A percentile compares a stretch with the other conserved stretches of the same genome.
Conservation (phyloP, 1,140 invertebrate genomes). For the Chironomus striatipennis region DNA sequence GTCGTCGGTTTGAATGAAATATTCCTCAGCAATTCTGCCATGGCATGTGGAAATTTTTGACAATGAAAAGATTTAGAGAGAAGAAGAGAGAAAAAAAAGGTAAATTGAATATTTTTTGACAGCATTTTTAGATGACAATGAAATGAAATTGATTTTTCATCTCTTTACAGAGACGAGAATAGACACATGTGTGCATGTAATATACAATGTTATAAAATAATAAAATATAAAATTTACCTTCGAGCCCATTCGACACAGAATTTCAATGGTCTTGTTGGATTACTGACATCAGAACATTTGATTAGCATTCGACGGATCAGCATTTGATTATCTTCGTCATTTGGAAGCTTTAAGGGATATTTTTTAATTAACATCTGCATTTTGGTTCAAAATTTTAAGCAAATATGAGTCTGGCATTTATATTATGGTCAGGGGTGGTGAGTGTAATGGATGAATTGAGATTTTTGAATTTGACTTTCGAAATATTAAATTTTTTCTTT, state of each 20-base stretch:
- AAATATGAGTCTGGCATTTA: too few species aligned
- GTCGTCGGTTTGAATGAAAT: slow-evolving; percentile 89
- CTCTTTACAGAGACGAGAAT: not conserved
- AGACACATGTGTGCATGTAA: slow-evolving; percentile 28
- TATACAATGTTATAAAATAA: too few species aligned
- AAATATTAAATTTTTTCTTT: too few species aligned
- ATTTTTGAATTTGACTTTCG: too few species aligned
- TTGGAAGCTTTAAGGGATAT: slow-evolving; percentile 30
- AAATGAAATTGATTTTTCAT: slow-evolving; percentile 11
- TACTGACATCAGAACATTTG: slow-evolving; percentile 94
- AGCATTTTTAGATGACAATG: not conserved
- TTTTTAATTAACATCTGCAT: not conserved
- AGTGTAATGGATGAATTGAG: too few species aligned
- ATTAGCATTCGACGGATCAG: slow-evolving; percentile 76
- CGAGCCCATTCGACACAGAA: slow-evolving; percentile 87
- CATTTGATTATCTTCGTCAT: slow-evolving; percentile 39
- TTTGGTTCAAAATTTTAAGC: too few species aligned
- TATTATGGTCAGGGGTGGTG: too few species aligned
- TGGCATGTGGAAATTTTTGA: slow-evolving; percentile 15
- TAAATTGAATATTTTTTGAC: not conserved
- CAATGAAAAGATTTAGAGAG: slow-evolving; percentile 8
- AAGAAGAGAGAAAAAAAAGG: not conserved
- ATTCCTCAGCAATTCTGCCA: slow-evolving; percentile 73
- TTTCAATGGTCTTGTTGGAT: slow-evolving; percentile 76
- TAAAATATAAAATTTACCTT: slow-evolving; percentile 46